These are phyloP conservation scores for Eurypyga helias DNA, from an alignment of 2,113 vertebrate species.

Conservation along the genomic window DNA sequence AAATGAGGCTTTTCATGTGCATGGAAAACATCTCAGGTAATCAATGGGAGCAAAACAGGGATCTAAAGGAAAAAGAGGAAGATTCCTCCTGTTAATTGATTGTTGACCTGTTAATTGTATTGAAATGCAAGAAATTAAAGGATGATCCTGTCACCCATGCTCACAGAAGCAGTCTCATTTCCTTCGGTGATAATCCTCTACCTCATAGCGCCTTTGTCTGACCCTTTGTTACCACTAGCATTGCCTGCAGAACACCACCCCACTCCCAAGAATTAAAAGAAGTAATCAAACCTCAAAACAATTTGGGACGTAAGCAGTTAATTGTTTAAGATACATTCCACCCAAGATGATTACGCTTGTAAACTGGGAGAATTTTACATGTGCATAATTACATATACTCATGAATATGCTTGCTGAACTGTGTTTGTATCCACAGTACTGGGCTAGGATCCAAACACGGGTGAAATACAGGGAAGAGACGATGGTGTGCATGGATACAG, in stretches of 20 bases:
- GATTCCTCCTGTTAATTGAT: neutral
- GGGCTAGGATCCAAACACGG: neutral
- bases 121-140: conserved; percentile 10
- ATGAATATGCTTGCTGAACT: neutral
- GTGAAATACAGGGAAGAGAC: neutral
- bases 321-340: neutral
- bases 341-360: neutral
- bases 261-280: neutral
- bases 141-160: neutral
- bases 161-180: neutral
- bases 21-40: neutral
- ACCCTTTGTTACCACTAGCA: neutral
- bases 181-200: neutral
- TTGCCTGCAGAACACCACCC: neutral
- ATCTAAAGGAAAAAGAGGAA: neutral
- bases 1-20: neutral
- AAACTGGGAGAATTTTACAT: neutral
- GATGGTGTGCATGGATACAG: neutral
- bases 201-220: neutral
- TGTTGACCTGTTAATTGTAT: neutral
- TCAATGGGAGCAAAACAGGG: neutral
- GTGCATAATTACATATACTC: neutral
- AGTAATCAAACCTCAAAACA: neutral
- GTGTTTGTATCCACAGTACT: neutral
- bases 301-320: neutral